A percentile compares a stretch with the other conserved stretches of the same genome.
phyloP scores from a whole-genome alignment of 1,140 invertebrate species.

The Hycleus phaleratus region DNA sequence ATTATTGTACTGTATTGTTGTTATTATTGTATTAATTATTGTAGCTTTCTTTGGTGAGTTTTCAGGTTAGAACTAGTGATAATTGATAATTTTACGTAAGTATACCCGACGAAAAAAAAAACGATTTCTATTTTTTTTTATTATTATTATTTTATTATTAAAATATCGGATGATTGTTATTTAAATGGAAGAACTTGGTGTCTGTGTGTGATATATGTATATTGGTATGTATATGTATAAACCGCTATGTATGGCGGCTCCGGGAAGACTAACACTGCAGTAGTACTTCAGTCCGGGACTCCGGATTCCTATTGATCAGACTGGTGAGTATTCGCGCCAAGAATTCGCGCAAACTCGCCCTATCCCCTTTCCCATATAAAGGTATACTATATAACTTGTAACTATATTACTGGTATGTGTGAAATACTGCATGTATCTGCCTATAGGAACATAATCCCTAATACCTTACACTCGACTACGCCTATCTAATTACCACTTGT shows the following conservation, averaged over 20 bases:
- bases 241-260: constrained; percentile 23
- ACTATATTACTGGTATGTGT: no score
- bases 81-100: no score
- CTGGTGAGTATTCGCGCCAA: constrained; percentile 30
- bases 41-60: no score
- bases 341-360: constrained; percentile 23
- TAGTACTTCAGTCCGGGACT: constrained; percentile 31
- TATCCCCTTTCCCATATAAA: no score
- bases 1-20: no score
- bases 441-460: no score
- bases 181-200: constrained; percentile 8
- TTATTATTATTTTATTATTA: not conserved
- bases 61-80: no score
- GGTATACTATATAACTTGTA: no score
- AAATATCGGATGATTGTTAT: constrained; percentile 13
- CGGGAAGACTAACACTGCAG: constrained; percentile 31
- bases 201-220: not conserved
- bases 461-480: not conserved
- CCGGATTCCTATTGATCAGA: constrained; percentile 30
- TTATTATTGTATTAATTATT: no score
- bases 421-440: no score
- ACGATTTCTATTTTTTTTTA: not conserved
- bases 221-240: not conserved
- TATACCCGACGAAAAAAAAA: not conserved
- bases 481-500: constrained; percentile 15